phyloP scores from a whole-genome alignment of 2,797 vertebrate species.

The Triplophysa yarkandensis region DNA sequence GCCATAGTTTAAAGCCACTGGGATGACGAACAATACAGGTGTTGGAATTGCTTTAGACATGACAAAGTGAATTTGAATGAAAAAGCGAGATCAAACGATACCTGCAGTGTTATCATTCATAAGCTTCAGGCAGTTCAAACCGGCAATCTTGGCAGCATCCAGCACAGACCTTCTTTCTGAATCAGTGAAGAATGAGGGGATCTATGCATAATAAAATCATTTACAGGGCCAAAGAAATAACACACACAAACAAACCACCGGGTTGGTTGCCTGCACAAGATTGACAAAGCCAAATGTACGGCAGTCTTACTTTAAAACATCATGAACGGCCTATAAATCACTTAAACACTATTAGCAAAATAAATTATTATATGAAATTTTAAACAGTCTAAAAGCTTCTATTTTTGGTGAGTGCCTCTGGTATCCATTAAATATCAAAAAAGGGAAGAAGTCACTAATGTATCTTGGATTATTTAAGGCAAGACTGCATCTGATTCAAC shows the following conservation, averaged over 20 bases:
- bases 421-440: constrained; percentile 19
- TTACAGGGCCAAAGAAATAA: constrained; percentile 38
- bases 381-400: neutral
- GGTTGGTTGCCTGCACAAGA: constrained; percentile 20
- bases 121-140: constrained; percentile 78
- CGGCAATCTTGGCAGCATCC: constrained; percentile 80
- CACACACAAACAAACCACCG: constrained; percentile 23
- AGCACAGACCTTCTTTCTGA: constrained; percentile 79
- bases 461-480: neutral
- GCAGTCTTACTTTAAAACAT: constrained; percentile 6
- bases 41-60: constrained; percentile 18
- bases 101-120: constrained; percentile 85
- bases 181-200: constrained; percentile 82
- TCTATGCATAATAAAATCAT: constrained; percentile 62
- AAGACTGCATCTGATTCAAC: neutral
- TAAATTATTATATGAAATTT: constrained; percentile 18
- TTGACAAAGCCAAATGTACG: neutral
- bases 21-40: constrained; percentile 22
- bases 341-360: neutral
- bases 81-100: constrained; percentile 54
- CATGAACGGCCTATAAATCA: neutral
- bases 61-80: neutral
- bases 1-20: constrained; percentile 80
- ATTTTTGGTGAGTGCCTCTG: constrained; percentile 13
- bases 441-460: neutral